A percentile compares a stretch with the other conserved stretches of the same genome.
These are phyloP conservation scores for Ceriagrion tenellum DNA, from an alignment of 2,888 invertebrate species.

Conservation along the genomic window DNA sequence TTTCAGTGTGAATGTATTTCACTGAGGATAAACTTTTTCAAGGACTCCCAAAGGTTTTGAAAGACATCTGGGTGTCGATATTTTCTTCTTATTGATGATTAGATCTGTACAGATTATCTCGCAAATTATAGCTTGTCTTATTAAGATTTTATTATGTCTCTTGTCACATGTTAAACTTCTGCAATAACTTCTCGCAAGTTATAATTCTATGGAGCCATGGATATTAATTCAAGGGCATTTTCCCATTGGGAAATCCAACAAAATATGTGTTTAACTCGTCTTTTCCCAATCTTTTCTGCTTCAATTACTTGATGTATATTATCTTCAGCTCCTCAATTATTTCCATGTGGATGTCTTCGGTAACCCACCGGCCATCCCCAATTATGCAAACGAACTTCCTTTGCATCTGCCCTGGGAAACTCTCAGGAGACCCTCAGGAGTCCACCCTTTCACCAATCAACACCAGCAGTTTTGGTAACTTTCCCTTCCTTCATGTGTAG, in stretches of 20 bases:
- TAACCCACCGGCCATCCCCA: background rate
- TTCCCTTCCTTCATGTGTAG: background rate
- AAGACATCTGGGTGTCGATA: no score
- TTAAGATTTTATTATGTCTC: no score
- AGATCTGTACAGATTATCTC: no score
- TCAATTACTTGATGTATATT: background rate
- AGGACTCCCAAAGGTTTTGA: no score
- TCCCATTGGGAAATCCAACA: background rate
- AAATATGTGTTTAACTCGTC: background rate
- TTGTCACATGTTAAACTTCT: no score
- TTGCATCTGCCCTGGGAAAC: background rate
- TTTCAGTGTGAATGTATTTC: no score
- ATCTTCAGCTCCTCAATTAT: background rate
- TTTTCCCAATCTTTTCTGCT: background rate
- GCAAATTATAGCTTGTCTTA: no score
- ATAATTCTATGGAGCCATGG: background rate
- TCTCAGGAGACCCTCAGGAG: background rate
- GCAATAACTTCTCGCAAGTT: no score
- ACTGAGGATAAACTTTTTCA: no score
- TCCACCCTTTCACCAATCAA: background rate
- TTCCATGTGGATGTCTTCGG: background rate
- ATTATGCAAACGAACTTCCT: conserved; percentile 7
- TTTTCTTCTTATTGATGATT: no score
- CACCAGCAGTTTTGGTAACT: background rate
- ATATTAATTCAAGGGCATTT: background rate